Base-by-base conservation (phyloP, 2,888 invertebrate genomes). In the Itoplectis maculator region DNA sequence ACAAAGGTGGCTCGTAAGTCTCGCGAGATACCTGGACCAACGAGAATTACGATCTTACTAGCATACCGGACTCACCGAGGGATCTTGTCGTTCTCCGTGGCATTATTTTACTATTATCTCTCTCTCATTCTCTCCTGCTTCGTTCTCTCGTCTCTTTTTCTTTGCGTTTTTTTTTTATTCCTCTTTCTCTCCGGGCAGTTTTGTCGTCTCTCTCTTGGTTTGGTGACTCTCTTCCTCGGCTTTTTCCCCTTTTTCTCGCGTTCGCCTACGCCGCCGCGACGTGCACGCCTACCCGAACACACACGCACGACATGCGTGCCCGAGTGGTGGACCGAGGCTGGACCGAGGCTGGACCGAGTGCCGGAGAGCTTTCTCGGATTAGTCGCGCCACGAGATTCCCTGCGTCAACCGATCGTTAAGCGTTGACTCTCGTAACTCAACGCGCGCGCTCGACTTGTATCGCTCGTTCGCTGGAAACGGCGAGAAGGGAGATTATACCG, bases 1-100 rank as follows among this genome's bases (percentile, higher is more conserved):
- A 86, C 73, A 90, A 90, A 89, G 89, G 89, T 86, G 79, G 87
- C 84, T 87, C 90, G 85, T 91, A 91, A 91, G 89, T 91, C 88
- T 87, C 87, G 63, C 76, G 87, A 88, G 90, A 90, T 90, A 90
- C 90, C 90, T 90, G 90, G 87, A 80, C 89, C 88, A 88, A 88
- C 86, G 87, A 90, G 88, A 92, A 89, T 89, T 91, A 91, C 89
- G 91, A 90, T 91, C 88, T 91, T 89, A 89, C 88, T 88, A 85
- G 84, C 85, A 86, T 79, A 79, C 83, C 63, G 83, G 82, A 84
- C 83, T 81, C 83, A 84, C 85, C 77, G 83, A 85, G 75, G 72
- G 76, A 75, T 79, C 82, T 82, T 66, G 23, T 79, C 65, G 73
- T 77, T 74, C 84, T 72, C 56, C 81, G 65, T 42, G 79, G 80